Conservation (phyloP, 2,888 invertebrate species). For the Ommatoiulus sabulosus region DNA sequence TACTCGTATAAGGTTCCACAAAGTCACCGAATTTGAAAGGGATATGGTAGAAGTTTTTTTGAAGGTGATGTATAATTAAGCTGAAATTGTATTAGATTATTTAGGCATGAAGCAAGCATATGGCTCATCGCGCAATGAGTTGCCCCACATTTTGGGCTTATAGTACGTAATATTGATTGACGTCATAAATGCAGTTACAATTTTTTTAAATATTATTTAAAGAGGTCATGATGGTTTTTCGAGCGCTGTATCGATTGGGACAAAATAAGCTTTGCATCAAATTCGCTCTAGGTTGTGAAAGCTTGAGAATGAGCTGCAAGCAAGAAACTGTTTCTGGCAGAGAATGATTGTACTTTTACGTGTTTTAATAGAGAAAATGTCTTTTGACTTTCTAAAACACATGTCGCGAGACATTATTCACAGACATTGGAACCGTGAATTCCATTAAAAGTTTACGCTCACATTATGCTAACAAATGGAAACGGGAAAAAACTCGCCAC, state of each 20-base stretch:
- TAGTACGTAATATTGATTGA: neutral
- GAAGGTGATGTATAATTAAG: no score
- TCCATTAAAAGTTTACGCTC: neutral
- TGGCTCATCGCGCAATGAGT: neutral
- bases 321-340: conserved; percentile 3
- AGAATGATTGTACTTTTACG: neutral
- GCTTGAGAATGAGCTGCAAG: neutral
- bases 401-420: neutral
- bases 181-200: neutral
- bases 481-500: neutral
- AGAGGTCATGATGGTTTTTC: neutral
- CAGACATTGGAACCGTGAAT: neutral
- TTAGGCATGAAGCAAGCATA: no score
- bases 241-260: neutral
- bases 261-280: neutral
- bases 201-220: neutral
- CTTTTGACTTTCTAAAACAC: conserved; percentile 16
- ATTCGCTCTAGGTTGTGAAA: neutral
- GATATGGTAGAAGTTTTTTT: no score
- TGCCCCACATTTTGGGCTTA: neutral
- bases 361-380: neutral
- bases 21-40: no score
- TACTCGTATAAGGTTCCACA: no score
- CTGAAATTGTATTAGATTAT: no score
- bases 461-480: neutral